Evolutionary conservation across 2,113 vertebrate genomes (phyloP), one percentile per base, ranked within the genome.

Genomic region (Serranochromis macrocephalus): DNA sequence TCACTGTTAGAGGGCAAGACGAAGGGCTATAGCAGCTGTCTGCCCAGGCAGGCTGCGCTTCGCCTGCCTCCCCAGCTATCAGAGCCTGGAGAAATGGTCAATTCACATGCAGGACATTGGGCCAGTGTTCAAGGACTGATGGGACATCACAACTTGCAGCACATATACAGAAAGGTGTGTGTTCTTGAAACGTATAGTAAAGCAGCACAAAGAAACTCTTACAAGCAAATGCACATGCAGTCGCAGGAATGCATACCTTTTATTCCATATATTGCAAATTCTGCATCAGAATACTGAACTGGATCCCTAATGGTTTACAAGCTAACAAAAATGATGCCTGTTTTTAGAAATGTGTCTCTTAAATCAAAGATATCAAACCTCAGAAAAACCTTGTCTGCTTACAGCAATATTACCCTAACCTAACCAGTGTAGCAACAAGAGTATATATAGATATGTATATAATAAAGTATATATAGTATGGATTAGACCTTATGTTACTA

Each of bases 101-200:
- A 93, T 95, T 95, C 91, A 95, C 91, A 90, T 54, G 63, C 92
- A 87, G 92, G 89, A 95, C 94, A 94, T 93, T 94, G 94, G 91
- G 82, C 85, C 92, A 93, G 91, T 94, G 94, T 94, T 94, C 86
- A 90, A 90, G 88, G 89, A 71, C 85, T 85, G 89, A 87, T 58
- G 82, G 85, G 63, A 87, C 58, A 85, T 89, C 53, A 36, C 85
- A 80, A 54, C 87, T 24, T 29, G n/a, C 54, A 4, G 4, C 14
- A 14, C 71, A 84, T 85, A 87, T 78, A 89, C 68, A 89, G 85
- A 88, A 90, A 88, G 87, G 87, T 84, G 63, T 83, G 86, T 87
- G 90, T 88, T 90, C 78, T 19, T 66, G 13, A 42, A 51, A 83
- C 31, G 55, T 71, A 66, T 13, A 55, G 73, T 24, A 9, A 61